A percentile compares a stretch with the other conserved stretches of the same genome.
phyloP scores from a whole-genome alignment of 2,797 vertebrate species.

The Crocodylus rhombifer region DNA sequence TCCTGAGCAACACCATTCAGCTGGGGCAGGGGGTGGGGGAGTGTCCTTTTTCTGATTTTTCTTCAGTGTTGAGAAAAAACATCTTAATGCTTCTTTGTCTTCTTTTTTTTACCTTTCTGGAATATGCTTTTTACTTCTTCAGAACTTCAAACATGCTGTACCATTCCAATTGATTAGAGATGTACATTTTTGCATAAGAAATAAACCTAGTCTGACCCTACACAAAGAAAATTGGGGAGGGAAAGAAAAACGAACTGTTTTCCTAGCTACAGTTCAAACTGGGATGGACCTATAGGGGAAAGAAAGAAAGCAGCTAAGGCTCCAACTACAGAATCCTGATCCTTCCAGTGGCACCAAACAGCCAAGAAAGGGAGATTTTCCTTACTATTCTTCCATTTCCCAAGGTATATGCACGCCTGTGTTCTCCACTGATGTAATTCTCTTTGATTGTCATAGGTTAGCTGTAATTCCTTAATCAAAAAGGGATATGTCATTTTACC shows the following conservation, averaged over 20 bases:
- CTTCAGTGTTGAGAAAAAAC: too few species aligned
- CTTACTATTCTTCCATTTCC: background rate
- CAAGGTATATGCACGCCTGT: fast-evolving
- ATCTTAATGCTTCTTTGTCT: background rate
- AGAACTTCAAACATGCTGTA: background rate
- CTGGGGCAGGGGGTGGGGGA: background rate
- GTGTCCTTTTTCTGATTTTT: background rate
- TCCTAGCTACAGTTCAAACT: background rate
- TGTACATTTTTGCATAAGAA: background rate
- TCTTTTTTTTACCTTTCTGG: background rate
- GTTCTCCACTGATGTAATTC: background rate
- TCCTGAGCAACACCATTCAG: background rate
- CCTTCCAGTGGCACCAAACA: background rate
- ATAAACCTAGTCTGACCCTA: background rate
- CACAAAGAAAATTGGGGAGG: background rate
- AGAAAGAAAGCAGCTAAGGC: background rate
- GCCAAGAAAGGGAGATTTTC: background rate
- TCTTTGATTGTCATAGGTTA: background rate
- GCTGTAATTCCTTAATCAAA: background rate
- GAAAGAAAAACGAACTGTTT: background rate
- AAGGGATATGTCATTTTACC: background rate
- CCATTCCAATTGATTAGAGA: background rate
- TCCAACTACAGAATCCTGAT: background rate
- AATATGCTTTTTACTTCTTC: background rate
- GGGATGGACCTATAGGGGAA: background rate